A percentile compares a stretch with the other conserved stretches of the same genome.
These are phyloP conservation scores for Phortica okadai DNA, from an alignment of 2,888 invertebrate genomes.

Conservation along the genomic window DNA sequence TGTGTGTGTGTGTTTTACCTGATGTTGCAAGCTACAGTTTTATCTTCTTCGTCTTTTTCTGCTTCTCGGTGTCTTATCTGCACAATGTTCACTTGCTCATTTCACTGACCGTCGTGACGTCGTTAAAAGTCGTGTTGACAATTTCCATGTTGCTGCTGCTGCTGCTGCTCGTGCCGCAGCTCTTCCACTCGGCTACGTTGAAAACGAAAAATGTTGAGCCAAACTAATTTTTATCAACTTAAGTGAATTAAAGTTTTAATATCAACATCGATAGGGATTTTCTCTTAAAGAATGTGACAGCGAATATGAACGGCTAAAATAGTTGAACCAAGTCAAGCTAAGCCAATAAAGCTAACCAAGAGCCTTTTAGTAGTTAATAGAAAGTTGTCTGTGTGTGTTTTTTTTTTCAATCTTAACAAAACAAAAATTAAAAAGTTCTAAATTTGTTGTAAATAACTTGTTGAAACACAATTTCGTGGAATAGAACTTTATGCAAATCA, in stretches of 20 bases:
- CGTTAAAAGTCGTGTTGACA: conserved; percentile 23
- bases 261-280: conserved; percentile 42
- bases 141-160: conserved; percentile 32
- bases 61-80: conserved; percentile 1
- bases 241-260: conserved; percentile 68
- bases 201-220: conserved; percentile 52
- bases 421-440: background rate
- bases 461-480: background rate
- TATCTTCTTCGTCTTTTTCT: background rate
- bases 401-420: background rate
- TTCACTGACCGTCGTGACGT: background rate
- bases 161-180: background rate
- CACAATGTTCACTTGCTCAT: background rate
- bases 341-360: background rate
- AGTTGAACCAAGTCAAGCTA: background rate
- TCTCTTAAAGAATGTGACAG: background rate
- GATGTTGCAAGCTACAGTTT: background rate
- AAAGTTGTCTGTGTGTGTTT: conserved; percentile 42
- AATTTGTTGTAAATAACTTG: background rate
- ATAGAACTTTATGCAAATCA: background rate
- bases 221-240: conserved; percentile 55
- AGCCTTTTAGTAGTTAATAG: conserved; percentile 33
- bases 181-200: background rate
- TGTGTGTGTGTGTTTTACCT: background rate
- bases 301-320: background rate